Evolutionary conservation across 2,113 vertebrate species (phyloP).

Genomic region (Tyrannus savana): DNA sequence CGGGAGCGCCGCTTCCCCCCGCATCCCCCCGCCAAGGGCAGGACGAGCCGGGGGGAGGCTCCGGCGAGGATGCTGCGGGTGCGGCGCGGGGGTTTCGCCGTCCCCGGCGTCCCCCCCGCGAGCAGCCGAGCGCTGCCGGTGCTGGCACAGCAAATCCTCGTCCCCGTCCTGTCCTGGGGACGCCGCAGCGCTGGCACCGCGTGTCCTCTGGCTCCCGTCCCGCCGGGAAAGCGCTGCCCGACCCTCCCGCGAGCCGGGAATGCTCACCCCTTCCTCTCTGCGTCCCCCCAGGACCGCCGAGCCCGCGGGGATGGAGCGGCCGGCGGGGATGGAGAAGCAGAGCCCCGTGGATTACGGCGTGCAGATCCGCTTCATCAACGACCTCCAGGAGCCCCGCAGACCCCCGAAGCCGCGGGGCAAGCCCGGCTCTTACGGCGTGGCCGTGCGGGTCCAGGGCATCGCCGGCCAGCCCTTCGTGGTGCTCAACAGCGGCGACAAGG

Average conservation of each 20-base stretch:
- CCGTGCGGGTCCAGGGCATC: slow-evolving; percentile 91
- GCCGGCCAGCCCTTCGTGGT: slow-evolving; percentile 93
- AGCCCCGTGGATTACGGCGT: slow-evolving; percentile 86
- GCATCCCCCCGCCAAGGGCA: background rate
- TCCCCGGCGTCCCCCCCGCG: background rate
- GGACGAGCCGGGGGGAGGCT: background rate
- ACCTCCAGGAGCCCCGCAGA: slow-evolving; percentile 71
- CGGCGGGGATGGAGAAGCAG: slow-evolving; percentile 67
- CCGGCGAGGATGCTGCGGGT: fast-evolving
- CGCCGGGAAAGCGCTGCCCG: background rate
- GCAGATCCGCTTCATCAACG: slow-evolving; percentile 93
- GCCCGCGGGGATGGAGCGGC: background rate
- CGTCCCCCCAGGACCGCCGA: background rate
- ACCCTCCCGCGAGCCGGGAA: too few species aligned
- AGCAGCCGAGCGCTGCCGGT: background rate
- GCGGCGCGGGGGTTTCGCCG: fast-evolving
- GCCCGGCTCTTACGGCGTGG: slow-evolving; percentile 86
- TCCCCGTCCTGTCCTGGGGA: background rate
- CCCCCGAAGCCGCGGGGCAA: slow-evolving; percentile 48
- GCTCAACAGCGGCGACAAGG: slow-evolving; percentile 90
- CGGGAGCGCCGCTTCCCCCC: background rate
- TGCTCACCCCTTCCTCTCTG: background rate
- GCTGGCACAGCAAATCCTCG: background rate
- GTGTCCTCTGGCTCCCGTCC: background rate
- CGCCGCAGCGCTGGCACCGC: background rate